A percentile compares a stretch with the other conserved stretches of the same genome.
phyloP scores from a whole-genome alignment of 2,797 vertebrate species.

The Urocyon cinereoargenteus region DNA sequence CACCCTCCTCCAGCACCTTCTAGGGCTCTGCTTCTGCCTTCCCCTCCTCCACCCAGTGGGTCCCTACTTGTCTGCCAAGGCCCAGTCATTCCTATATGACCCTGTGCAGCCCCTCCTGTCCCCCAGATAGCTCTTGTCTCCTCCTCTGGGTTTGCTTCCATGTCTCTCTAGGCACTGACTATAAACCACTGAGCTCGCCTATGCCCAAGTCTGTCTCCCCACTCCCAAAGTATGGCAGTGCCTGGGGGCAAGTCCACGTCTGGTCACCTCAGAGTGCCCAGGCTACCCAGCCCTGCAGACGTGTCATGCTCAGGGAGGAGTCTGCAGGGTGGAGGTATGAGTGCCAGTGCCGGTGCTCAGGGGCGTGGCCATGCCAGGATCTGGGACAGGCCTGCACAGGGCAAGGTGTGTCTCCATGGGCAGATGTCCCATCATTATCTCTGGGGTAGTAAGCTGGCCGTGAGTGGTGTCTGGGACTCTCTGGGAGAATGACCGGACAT shows the following conservation, averaged over 20 bases:
- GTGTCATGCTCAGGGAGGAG: not conserved
- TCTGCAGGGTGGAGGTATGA: not conserved
- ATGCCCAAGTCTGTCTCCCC: not conserved
- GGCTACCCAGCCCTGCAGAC: not conserved
- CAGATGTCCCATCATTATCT: too few species aligned
- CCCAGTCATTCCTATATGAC: not conserved
- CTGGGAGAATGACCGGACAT: not conserved
- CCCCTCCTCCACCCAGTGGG: not conserved
- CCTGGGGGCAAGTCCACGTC: not conserved
- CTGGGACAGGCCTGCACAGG: not conserved
- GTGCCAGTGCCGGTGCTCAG: accelerated
- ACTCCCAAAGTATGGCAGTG: not conserved
- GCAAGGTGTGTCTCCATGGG: not conserved
- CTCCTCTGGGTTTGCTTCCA: not conserved
- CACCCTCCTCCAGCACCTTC: not conserved
- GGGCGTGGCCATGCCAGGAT: not conserved
- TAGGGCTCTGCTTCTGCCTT: not conserved
- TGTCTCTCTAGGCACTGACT: not conserved
- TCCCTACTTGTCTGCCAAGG: not conserved
- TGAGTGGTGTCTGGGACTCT: not conserved
- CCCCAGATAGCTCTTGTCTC: not conserved
- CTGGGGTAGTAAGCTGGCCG: too few species aligned
- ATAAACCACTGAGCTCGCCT: not conserved
- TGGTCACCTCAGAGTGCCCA: not conserved
- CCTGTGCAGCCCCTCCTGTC: not conserved